A percentile compares a stretch with the other conserved stretches of the same genome.
Conservation (phyloP, 2,888 invertebrate species). For the Apantesis nais region DNA sequence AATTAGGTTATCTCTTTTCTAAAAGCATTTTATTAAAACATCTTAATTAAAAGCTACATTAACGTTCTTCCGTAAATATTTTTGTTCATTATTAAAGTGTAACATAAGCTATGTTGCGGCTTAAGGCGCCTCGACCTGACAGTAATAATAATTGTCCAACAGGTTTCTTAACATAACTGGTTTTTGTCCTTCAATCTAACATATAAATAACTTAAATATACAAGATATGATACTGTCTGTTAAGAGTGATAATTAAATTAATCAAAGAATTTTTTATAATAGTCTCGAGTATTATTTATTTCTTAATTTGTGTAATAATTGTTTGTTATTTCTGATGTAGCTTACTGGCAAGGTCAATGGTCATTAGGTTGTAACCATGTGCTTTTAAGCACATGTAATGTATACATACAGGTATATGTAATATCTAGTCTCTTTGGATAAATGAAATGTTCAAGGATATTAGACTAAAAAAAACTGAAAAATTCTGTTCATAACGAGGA, state of each 20-base stretch:
- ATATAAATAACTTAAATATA: conserved; percentile 38
- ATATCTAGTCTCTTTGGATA: not conserved
- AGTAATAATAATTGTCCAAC: conserved; percentile 38
- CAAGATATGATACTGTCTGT: conserved; percentile 31
- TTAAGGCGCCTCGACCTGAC: conserved; percentile 20
- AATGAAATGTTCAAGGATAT: not conserved
- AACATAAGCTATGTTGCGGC: not conserved
- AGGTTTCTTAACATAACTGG: conserved; percentile 35
- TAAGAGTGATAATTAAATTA: conserved; percentile 48
- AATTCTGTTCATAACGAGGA: not conserved
- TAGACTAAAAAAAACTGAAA: not conserved
- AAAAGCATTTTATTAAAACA: too few species aligned
- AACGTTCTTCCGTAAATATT: not conserved
- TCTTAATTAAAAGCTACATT: not conserved
- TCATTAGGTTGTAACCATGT: not conserved
- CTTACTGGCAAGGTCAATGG: not conserved
- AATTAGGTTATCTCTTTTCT: too few species aligned
- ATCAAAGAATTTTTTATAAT: conserved; percentile 39
- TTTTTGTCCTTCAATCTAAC: conserved; percentile 32
- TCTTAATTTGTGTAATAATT: conserved; percentile 42
- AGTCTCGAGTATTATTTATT: conserved; percentile 34
- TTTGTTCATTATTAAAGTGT: conserved; percentile 4
- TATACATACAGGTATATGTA: not conserved
- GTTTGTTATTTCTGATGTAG: conserved; percentile 16
- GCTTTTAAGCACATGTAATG: not conserved